Percentiles rank a stretch among this genome's conserved stretches.
Evolutionary conservation across 2,888 invertebrate genomes (phyloP).

Genomic region (Sarcophaga rosellei): DNA sequence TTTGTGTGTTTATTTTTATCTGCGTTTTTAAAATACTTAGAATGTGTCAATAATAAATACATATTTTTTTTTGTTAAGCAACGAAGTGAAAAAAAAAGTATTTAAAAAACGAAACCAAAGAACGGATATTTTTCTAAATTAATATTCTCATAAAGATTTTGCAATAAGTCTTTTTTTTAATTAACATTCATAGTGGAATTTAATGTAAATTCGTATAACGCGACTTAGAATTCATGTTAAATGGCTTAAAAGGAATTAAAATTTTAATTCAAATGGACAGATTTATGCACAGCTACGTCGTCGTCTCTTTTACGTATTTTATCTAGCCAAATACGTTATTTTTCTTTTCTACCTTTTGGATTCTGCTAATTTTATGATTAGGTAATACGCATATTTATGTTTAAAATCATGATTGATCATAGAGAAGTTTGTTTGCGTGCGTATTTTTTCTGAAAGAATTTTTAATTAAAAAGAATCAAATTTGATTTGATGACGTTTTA

Average conservation of each 20-base stretch:
- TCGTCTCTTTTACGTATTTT: not conserved
- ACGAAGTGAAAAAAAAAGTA: slow-evolving; percentile 16
- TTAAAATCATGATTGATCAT: not conserved
- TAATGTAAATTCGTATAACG: slow-evolving; percentile 34
- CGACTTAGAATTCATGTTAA: slow-evolving; percentile 39
- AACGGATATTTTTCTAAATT: not conserved
- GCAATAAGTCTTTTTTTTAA: slow-evolving; percentile 54
- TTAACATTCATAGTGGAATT: slow-evolving; percentile 47
- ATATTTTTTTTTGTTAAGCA: slow-evolving; percentile 28
- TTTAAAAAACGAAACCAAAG: not conserved
- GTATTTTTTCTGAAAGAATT: not conserved
- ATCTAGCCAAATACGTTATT: not conserved
- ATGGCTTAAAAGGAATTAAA: slow-evolving; percentile 56
- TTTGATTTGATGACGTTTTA: not conserved
- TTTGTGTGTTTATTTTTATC: slow-evolving; percentile 6
- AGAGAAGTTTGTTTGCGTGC: not conserved
- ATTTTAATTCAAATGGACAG: slow-evolving; percentile 55
- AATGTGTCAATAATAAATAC: not conserved
- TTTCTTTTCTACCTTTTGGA: not conserved
- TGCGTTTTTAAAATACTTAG: slow-evolving; percentile 17
- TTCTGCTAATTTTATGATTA: slow-evolving; percentile 20
- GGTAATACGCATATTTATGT: slow-evolving; percentile 20
- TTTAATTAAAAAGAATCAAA: not conserved
- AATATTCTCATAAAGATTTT: slow-evolving; percentile 26
- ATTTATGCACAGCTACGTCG: slow-evolving; percentile 1